phyloP scores from a whole-genome alignment of 1,140 invertebrate species.

The Drosophila lowei region DNA sequence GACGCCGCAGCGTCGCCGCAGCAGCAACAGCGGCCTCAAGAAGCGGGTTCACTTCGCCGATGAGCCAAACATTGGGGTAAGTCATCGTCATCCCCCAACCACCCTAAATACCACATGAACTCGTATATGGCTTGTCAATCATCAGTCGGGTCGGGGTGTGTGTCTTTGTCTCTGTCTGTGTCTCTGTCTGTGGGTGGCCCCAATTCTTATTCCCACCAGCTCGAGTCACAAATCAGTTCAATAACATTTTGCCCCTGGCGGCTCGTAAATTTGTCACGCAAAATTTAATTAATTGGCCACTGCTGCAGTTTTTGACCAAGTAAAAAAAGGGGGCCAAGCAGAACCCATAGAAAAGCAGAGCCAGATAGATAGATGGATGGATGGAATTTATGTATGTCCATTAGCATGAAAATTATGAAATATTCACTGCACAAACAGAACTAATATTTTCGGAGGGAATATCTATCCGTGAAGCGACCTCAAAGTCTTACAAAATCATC shows the following conservation, averaged over 20 bases:
- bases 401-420: slow-evolving; percentile 47
- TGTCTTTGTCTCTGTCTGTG: background rate
- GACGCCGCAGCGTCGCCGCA: slow-evolving; percentile 41
- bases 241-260: slow-evolving; percentile 70
- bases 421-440: slow-evolving; percentile 18
- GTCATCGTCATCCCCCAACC: slow-evolving; percentile 32
- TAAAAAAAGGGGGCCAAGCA: slow-evolving; percentile 7
- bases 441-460: background rate
- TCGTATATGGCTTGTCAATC: slow-evolving; percentile 63
- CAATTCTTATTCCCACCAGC: slow-evolving; percentile 50
- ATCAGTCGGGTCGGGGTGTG: slow-evolving; percentile 19
- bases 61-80: slow-evolving; percentile 64
- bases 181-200: slow-evolving; percentile 42
- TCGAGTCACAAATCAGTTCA: slow-evolving; percentile 71
- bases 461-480: background rate
- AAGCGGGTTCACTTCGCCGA: slow-evolving; percentile 76
- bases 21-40: slow-evolving; percentile 73
- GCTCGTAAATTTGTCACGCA: slow-evolving; percentile 69
- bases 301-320: slow-evolving; percentile 58
- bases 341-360: slow-evolving; percentile 2
- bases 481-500: slow-evolving; percentile 24
- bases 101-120: slow-evolving; percentile 3
- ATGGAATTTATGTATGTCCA: slow-evolving; percentile 37
- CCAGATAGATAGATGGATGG: background rate
- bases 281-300: slow-evolving; percentile 76